These are phyloP conservation scores for Syngnathus acus DNA, from an alignment of 2,797 vertebrate genomes.

Conservation along the genomic window DNA sequence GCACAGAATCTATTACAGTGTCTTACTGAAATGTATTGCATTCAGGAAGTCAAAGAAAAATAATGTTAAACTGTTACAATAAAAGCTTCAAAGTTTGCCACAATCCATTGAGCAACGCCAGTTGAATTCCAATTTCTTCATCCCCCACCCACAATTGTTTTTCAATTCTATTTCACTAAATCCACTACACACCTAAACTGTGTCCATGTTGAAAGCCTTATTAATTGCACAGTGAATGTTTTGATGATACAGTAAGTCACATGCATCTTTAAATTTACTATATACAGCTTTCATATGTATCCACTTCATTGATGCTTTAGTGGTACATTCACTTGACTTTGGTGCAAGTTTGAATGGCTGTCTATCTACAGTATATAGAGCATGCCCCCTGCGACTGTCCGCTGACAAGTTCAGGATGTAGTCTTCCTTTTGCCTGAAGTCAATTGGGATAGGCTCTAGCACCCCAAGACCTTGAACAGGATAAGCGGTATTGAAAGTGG, in stretches of 20 bases:
- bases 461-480: no score
- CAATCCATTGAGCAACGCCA: neutral
- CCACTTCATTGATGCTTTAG: no score
- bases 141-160: neutral
- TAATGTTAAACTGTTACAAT: constrained; percentile 9
- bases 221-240: neutral
- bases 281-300: no score
- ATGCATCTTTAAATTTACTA: no score
- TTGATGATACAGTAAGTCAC: neutral
- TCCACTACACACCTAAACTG: neutral
- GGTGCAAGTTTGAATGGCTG: no score
- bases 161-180: neutral
- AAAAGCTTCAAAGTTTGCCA: neutral
- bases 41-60: constrained; percentile 34
- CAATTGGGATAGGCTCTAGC: no score
- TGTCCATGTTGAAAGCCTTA: neutral
- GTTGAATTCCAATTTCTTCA: neutral
- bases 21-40: neutral
- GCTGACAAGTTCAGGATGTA: no score
- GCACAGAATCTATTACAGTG: constrained; percentile 20
- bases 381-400: no score
- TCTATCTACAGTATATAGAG: no score
- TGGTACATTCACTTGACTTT: no score
- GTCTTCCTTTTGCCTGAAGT: no score
- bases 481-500: no score